A percentile compares a stretch with the other conserved stretches of the same genome.
phyloP scores from a whole-genome alignment of 2,797 vertebrate genomes.

The Enteromius argenteus region DNA sequence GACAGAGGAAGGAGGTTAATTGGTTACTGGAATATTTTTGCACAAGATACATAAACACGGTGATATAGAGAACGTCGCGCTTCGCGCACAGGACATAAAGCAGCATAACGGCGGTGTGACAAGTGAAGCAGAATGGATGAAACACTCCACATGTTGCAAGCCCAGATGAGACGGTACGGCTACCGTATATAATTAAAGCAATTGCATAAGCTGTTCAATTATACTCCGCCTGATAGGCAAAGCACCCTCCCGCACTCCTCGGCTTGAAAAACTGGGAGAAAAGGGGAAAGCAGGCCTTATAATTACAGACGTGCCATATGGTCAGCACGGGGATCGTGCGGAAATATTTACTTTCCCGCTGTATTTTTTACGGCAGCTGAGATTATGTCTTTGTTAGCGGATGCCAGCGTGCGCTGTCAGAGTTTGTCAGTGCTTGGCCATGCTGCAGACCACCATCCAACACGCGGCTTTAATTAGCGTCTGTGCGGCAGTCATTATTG shows the following conservation, averaged over 20 bases:
- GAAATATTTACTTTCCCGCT: constrained; percentile 59
- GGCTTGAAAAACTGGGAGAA: constrained; percentile 45
- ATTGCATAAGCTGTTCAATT: constrained; percentile 53
- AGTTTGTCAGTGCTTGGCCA: constrained; percentile 53
- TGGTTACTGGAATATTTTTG: constrained; percentile 10
- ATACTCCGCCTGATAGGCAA: constrained; percentile 41
- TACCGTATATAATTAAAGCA: constrained; percentile 53
- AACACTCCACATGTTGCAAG: constrained; percentile 42
- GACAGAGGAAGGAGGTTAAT: constrained; percentile 26
- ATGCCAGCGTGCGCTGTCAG: constrained; percentile 58
- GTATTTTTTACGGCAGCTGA: constrained; percentile 9
- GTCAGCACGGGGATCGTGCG: constrained; percentile 53
- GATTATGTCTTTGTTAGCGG: constrained; percentile 58
- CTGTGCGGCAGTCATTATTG: constrained; percentile 64
- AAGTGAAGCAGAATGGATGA: constrained; percentile 23
- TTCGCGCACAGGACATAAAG: background rate
- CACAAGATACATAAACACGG: background rate
- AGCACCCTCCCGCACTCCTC: constrained; percentile 40
- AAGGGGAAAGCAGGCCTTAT: constrained; percentile 40
- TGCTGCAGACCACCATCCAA: constrained; percentile 57
- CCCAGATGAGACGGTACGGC: background rate
- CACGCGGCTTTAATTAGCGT: constrained; percentile 64
- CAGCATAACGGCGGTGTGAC: constrained; percentile 19
- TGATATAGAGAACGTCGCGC: background rate
- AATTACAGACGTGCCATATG: constrained; percentile 64